Percentiles rank a stretch among this genome's conserved stretches.
phyloP scores from a whole-genome alignment of 2,797 vertebrate genomes.

The Neopelma chrysocephalum region DNA sequence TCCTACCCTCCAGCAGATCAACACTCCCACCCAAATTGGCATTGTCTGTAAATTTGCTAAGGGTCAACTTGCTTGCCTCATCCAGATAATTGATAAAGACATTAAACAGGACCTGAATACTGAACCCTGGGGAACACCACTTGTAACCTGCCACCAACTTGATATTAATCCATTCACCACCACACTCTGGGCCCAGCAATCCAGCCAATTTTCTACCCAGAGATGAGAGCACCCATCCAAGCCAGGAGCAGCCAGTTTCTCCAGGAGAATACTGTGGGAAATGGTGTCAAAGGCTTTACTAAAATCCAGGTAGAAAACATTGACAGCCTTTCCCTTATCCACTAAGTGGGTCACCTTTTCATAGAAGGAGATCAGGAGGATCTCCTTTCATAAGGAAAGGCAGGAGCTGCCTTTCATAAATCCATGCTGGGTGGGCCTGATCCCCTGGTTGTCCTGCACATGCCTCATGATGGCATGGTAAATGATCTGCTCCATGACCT shows the following conservation, averaged over 20 bases:
- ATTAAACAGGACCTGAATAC: not conserved
- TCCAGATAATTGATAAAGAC: not conserved
- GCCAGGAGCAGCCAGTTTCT: not conserved
- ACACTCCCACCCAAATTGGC: not conserved
- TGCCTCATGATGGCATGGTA: not conserved
- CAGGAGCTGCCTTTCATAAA: not conserved
- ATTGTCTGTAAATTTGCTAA: not conserved
- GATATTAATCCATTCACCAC: not conserved
- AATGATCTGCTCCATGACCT: not conserved
- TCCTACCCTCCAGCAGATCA: not conserved
- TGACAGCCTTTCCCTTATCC: not conserved
- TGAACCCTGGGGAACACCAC: not conserved
- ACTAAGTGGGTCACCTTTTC: not conserved
- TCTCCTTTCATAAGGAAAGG: no score
- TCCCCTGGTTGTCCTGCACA: not conserved
- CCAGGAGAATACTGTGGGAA: not conserved
- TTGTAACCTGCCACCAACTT: not conserved
- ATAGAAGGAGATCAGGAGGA: not conserved
- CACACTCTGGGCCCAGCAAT: not conserved
- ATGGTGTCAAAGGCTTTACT: not conserved
- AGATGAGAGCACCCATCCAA: not conserved
- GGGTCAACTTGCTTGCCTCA: not conserved
- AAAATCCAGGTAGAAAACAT: not conserved
- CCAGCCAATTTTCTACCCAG: not conserved
- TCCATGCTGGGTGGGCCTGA: not conserved